Evolutionary conservation across 1,140 invertebrate genomes (phyloP), one percentile per base, ranked within the genome.

Genomic region (Araneus ventricosus): DNA sequence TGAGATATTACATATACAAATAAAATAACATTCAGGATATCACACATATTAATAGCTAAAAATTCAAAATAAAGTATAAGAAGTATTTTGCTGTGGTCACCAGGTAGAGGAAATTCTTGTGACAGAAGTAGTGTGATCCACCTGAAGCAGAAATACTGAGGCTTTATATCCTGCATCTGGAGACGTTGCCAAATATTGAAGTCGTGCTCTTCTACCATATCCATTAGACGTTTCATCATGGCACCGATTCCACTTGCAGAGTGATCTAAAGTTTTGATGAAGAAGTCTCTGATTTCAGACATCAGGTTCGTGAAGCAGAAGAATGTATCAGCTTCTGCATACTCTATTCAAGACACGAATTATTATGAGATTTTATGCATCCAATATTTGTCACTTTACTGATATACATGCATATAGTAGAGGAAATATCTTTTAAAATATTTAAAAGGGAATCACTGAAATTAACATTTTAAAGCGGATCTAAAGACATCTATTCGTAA

Each of bases 111-210:
- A 96, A 99, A 99, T 96, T 99, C 99, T 96, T 99, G 99, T 34
- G 98, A 99, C 2, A 99, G 96, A 37, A 99, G 95, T n/a, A 99
- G 96, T 0, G 98, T 99, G 24, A 99, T 96, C 99, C 99, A 99
- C 95, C 98, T 98, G 95, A 99, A 99, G 95, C 98, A 98, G 95
- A 98, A 99, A 96, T 98, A 99, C 95, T 99, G 98, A 1, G 99
- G 98, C 94, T 97, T 97, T 3, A 99, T 96, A 95, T 99, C 98
- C 95, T 99, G 97, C 88, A 95, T 93, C 75, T 96, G 96, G 7
- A 99, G 96, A 93, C 96, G 96, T 57, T 97, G 96, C 96, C 97
- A 98, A 24, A 99, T 96, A 61, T 96, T 96, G 4, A 96, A 95
- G 95, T 99, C 99, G 94, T 97, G 97, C 45, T 96, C 95, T 95